Evolutionary conservation across 2,797 vertebrate species (phyloP).

Genomic region (Sebastes oblongus): DNA sequence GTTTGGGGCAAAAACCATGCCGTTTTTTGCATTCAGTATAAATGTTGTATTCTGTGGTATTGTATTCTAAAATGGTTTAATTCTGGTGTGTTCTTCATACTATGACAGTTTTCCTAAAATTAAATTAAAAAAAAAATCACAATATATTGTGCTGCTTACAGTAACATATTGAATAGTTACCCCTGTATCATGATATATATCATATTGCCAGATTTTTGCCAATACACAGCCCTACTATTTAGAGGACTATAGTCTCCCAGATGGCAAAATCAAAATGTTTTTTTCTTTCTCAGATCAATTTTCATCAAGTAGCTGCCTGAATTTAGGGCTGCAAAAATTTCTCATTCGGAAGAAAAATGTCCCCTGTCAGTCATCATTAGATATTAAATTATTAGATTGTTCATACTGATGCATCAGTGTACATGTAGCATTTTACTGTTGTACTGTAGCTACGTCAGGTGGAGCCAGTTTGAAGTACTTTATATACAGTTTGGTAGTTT

Average conservation of each 20-base stretch:
- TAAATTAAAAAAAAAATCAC: fast-evolving
- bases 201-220: no score
- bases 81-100: no score
- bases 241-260: neutral
- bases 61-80: no score
- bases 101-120: no score
- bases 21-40: no score
- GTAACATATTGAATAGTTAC: no score
- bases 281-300: neutral
- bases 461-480: neutral
- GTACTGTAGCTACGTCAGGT: neutral
- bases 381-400: no score
- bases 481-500: neutral
- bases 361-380: neutral
- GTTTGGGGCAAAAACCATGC: no score
- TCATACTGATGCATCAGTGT: neutral
- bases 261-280: neutral
- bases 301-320: neutral
- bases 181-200: no score
- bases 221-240: neutral
- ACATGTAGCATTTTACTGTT: neutral
- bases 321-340: neutral
- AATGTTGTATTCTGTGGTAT: no score
- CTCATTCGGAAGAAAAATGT: neutral
- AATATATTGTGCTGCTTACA: no score